Evolutionary conservation across 2,113 vertebrate species (phyloP).

Genomic region (Pagrus major): DNA sequence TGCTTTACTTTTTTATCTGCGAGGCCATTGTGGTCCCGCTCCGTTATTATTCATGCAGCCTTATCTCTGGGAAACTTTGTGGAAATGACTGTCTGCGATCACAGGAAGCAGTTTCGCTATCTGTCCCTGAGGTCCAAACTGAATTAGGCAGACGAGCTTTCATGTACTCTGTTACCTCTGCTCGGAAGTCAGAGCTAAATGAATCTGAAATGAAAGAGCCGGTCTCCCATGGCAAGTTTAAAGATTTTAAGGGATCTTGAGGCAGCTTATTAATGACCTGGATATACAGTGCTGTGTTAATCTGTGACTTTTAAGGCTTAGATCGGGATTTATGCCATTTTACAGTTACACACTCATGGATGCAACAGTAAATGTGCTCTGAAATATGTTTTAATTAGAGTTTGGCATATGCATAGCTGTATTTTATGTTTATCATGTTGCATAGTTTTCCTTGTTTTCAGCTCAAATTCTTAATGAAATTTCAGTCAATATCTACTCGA

Average conservation of each 20-base stretch:
- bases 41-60: conserved; percentile 42
- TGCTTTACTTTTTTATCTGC: conserved; percentile 60
- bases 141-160: conserved; percentile 61
- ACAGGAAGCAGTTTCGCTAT: conserved; percentile 62
- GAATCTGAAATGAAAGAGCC: conserved; percentile 44
- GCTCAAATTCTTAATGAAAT: neutral
- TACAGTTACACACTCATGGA: neutral
- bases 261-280: conserved; percentile 13
- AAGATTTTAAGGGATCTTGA: conserved; percentile 29
- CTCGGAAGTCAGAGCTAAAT: conserved; percentile 53
- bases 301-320: conserved; percentile 19
- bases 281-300: conserved; percentile 4
- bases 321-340: neutral
- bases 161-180: conserved; percentile 53
- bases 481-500: no score
- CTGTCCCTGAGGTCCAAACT: conserved; percentile 68
- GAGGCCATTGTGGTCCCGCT: conserved; percentile 25
- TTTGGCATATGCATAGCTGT: neutral
- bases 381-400: neutral
- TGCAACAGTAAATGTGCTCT: neutral
- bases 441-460: neutral
- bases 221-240: conserved; percentile 37
- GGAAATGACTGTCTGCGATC: conserved; percentile 52
- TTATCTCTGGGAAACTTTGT: conserved; percentile 56
- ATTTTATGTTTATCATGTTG: neutral